These are phyloP conservation scores for Cosmopolites sordidus DNA, from an alignment of 2,888 invertebrate genomes.

Conservation along the genomic window DNA sequence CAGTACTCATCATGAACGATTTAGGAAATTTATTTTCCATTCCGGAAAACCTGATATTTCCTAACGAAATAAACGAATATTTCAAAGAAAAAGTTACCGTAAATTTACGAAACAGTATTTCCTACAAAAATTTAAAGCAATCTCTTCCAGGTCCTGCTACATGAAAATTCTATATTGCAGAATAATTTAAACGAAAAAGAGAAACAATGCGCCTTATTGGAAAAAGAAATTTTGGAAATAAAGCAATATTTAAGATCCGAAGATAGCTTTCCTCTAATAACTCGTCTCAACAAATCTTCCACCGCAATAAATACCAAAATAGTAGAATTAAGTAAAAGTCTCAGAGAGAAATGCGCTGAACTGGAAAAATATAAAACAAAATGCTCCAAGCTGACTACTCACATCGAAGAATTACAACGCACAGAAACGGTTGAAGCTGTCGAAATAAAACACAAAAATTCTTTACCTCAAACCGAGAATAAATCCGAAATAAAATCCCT, in stretches of 20 bases:
- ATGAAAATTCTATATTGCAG: slow-evolving; percentile 55
- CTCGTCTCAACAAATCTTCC: not conserved
- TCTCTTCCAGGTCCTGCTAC: slow-evolving; percentile 50
- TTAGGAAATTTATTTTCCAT: not conserved
- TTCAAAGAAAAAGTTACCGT: slow-evolving; percentile 59
- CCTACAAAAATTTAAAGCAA: slow-evolving; percentile 9
- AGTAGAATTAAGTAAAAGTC: slow-evolving; percentile 62
- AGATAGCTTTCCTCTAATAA: slow-evolving; percentile 47
- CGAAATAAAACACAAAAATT: not conserved
- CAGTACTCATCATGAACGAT: not conserved
- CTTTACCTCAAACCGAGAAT: not conserved
- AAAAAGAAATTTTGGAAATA: slow-evolving; percentile 2
- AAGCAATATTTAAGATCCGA: slow-evolving; percentile 20
- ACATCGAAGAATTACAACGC: slow-evolving; percentile 47
- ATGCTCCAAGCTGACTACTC: slow-evolving; percentile 54
- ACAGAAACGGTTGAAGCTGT: slow-evolving; percentile 11
- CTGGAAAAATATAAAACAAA: slow-evolving; percentile 58
- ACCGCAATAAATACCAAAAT: slow-evolving; percentile 57
- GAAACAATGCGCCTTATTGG: slow-evolving; percentile 7
- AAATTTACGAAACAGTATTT: slow-evolving; percentile 21
- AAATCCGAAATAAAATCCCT: slow-evolving; percentile 53
- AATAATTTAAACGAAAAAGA: slow-evolving; percentile 50
- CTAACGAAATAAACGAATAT: slow-evolving; percentile 59
- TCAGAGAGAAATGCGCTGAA: slow-evolving; percentile 61
- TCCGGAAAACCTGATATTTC: slow-evolving; percentile 45